These are phyloP conservation scores for Dastarcus helophoroides DNA, from an alignment of 2,888 invertebrate species.

Conservation along the genomic window DNA sequence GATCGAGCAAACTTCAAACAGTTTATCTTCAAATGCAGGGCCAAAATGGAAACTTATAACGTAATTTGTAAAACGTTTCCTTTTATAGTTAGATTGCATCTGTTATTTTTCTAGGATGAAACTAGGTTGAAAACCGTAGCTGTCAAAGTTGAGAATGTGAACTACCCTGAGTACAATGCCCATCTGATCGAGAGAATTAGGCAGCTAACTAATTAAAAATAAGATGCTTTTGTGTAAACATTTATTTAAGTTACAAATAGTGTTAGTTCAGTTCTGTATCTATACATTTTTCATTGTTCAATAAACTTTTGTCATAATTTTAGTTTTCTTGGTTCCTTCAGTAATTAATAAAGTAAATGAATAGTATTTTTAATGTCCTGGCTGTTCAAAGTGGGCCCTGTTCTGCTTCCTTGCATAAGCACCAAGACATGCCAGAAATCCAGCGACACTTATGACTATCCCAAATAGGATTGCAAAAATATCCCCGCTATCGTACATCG, in stretches of 20 bases:
- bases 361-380: too few relatives aligned
- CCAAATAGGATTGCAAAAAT: slow-evolving; percentile 54
- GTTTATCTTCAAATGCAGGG: slow-evolving; percentile 72
- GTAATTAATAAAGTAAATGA: too few relatives aligned
- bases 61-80: slow-evolving; percentile 47
- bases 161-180: slow-evolving; percentile 62
- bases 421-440: slow-evolving; percentile 56
- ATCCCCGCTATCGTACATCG: slow-evolving; percentile 56
- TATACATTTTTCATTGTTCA: background rate
- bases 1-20: slow-evolving; percentile 66
- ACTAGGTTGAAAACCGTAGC: slow-evolving; percentile 65
- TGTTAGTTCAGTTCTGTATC: background rate
- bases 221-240: background rate
- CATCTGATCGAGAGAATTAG: slow-evolving; percentile 20
- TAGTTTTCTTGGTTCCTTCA: slow-evolving; percentile 4
- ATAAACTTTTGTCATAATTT: background rate
- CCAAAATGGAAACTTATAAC: slow-evolving; percentile 85
- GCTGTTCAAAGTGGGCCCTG: slow-evolving; percentile 34
- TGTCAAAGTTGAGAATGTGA: slow-evolving; percentile 55
- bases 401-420: slow-evolving; percentile 57
- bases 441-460: slow-evolving; percentile 45
- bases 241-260: slow-evolving; percentile 1
- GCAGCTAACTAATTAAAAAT: slow-evolving; percentile 12
- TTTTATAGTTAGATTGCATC: background rate
- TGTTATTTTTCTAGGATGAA: slow-evolving; percentile 56